Evolutionary conservation across 2,113 vertebrate species (phyloP), one percentile per base, ranked within the genome.

Genomic region (Pongo abelii): DNA sequence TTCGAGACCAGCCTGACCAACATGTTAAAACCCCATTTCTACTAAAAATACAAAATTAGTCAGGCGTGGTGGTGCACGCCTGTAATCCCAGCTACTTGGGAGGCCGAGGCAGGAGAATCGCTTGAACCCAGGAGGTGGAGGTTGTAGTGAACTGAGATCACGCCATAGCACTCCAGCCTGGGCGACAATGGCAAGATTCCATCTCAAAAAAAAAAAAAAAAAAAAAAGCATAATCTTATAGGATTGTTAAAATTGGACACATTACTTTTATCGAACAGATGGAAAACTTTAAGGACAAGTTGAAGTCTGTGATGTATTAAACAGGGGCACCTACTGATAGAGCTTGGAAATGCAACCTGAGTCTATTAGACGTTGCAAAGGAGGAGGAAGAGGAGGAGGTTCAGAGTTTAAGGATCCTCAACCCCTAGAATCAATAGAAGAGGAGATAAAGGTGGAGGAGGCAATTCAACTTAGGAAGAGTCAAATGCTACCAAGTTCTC

Each of bases 261-360:
- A 57, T 50, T n/a, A 14, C 8, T 74, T 95, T 90, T 46, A 79
- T 27, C 7, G 64, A 96, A 38, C 0, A 10, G 14, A 79, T 6
- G 48, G 55, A 57, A 23, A 50, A 67, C 11, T 20, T 61, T 84
- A 77, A 91, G 80, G 40, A 1, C 23, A 22, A 43, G 64, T 38
- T 89, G n/a, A 75, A 87, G 77, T 57, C 72, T n/a, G 70, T 64
- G 40, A 3, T 4, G n/a, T 57, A 43, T 67, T 79, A 35, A 69
- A 93, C 35, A 61, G 96, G 43, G 91, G 59, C 97, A 93, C 91
- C 96, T 94, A 61, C 91, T 91, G 96, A 91, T 74, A 20, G 43
- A 59, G 72, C 16, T 0, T 14, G 59, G 77, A 96, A 96, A 30
- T 35, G 48, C 92, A 92, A 27, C 92, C 84, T 3, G 3, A 55